Percentiles rank a stretch among this genome's conserved stretches.
phyloP scores from a whole-genome alignment of 2,113 vertebrate genomes.

The Numida meleagris region DNA sequence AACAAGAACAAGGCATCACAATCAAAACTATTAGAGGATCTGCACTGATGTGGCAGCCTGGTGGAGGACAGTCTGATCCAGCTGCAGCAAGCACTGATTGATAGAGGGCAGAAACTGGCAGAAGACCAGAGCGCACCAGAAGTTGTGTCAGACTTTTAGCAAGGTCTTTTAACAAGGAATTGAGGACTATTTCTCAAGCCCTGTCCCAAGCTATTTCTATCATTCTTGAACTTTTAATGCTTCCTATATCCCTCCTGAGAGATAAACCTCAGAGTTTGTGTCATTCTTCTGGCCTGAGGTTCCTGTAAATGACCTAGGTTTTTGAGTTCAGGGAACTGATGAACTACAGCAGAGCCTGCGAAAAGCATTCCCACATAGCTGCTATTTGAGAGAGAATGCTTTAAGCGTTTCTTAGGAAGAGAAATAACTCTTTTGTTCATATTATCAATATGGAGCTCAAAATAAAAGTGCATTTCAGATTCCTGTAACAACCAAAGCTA shows the following conservation, averaged over 20 bases:
- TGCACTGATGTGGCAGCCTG: background rate
- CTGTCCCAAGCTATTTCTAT: background rate
- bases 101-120: background rate
- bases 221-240: conserved; percentile 38
- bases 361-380: background rate
- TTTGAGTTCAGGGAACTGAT: conserved; percentile 14
- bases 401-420: conserved; percentile 24
- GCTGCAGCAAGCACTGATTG: background rate
- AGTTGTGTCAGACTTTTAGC: background rate
- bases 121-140: background rate
- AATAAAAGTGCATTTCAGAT: conserved; percentile 29
- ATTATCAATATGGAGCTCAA: background rate
- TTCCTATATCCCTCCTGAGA: conserved; percentile 41
- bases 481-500: background rate
- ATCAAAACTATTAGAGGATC: background rate
- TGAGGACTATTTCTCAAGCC: conserved; percentile 1
- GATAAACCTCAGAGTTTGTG: background rate
- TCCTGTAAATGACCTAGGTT: background rate
- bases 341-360: conserved; percentile 31
- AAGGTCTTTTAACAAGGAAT: background rate
- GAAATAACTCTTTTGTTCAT: conserved; percentile 47
- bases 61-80: background rate
- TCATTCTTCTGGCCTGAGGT: conserved; percentile 22
- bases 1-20: background rate
- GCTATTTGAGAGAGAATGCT: background rate